Evolutionary conservation across 2,113 vertebrate genomes (phyloP).

Genomic region (Corvus moneduloides): DNA sequence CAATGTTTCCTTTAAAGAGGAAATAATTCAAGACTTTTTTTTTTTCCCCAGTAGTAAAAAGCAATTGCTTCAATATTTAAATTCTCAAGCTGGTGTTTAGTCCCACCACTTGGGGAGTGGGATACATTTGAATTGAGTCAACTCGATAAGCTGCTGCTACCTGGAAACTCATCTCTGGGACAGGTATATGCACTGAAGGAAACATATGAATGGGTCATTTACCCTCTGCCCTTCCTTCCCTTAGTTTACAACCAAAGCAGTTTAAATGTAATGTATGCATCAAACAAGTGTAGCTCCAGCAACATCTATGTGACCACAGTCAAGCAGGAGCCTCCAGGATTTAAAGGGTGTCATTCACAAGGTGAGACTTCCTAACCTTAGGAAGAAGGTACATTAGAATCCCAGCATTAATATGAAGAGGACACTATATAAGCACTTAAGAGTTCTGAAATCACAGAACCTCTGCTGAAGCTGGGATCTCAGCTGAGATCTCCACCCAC

Average conservation of each 20-base stretch:
- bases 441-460: background rate
- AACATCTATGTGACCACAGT: accelerated
- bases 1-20: background rate
- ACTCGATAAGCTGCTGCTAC: background rate
- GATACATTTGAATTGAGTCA: background rate
- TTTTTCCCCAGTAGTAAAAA: background rate
- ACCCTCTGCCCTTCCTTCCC: background rate
- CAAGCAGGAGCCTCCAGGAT: background rate
- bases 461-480: background rate
- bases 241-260: background rate
- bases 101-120: background rate
- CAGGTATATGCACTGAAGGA: background rate
- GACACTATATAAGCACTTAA: background rate
- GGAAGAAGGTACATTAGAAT: background rate
- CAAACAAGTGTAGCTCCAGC: background rate
- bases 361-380: background rate
- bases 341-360: background rate
- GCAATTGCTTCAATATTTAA: background rate
- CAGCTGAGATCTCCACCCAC: background rate
- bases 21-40: background rate
- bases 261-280: background rate
- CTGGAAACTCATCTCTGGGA: background rate
- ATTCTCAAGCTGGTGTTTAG: background rate
- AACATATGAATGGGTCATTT: background rate
- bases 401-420: background rate